A percentile compares a stretch with the other conserved stretches of the same genome.
phyloP scores from a whole-genome alignment of 1,140 invertebrate genomes.

The Nebria ingens region DNA sequence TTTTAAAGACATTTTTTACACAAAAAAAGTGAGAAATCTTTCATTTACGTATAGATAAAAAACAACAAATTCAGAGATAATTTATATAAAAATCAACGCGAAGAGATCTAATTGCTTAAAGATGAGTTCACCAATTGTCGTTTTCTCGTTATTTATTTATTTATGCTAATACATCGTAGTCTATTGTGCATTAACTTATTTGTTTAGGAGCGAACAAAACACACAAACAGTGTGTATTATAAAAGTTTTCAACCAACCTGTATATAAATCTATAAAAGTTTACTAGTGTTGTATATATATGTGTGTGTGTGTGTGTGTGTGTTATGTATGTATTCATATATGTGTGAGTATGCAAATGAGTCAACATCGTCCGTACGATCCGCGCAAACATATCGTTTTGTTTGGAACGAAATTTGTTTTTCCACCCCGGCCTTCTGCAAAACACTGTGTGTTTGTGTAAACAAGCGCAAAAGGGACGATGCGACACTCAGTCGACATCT shows the following conservation, averaged over 20 bases:
- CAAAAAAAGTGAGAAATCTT: too few relatives aligned
- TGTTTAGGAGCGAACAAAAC: too few relatives aligned
- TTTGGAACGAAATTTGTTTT: background rate
- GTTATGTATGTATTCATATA: background rate
- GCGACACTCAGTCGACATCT: background rate
- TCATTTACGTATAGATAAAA: background rate
- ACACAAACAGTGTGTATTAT: too few relatives aligned
- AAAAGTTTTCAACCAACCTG: background rate
- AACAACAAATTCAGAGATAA: background rate
- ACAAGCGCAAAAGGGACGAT: slow-evolving; percentile 1
- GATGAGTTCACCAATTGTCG: too few relatives aligned
- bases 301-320: background rate
- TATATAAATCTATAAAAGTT: background rate
- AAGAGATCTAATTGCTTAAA: too few relatives aligned
- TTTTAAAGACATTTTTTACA: too few relatives aligned
- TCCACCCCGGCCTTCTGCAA: background rate
- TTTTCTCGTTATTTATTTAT: too few relatives aligned
- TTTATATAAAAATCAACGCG: too few relatives aligned
- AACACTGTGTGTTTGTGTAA: slow-evolving; percentile 8
- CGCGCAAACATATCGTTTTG: background rate
- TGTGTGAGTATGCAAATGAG: background rate
- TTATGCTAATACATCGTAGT: too few relatives aligned
- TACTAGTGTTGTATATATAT: too few relatives aligned
- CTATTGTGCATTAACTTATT: too few relatives aligned
- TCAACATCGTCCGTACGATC: background rate